Evolutionary conservation across 1,140 invertebrate genomes (phyloP).

Genomic region (Papilio machaon): DNA sequence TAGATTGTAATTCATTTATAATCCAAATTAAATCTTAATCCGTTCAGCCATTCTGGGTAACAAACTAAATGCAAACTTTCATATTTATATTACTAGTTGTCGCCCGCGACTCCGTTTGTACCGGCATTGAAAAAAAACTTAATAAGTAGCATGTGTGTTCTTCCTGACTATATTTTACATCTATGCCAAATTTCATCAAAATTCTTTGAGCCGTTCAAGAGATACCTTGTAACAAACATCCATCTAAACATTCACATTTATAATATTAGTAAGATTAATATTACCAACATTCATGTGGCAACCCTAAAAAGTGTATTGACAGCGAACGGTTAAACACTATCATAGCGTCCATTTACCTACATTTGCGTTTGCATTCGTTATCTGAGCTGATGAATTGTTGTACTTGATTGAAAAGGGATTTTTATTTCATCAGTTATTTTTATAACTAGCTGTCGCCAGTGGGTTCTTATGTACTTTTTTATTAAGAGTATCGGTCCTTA

Average conservation of each 20-base stretch:
- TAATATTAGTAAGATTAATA: neutral
- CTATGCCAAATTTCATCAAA: too few species aligned
- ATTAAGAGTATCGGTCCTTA: too few species aligned
- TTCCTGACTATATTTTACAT: too few species aligned
- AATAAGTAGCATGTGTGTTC: too few species aligned
- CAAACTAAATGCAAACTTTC: neutral
- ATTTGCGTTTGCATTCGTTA: conserved; percentile 40
- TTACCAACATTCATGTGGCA: neutral
- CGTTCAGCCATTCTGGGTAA: neutral
- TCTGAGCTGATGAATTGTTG: conserved; percentile 42
- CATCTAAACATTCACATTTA: neutral
- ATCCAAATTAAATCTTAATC: too few species aligned
- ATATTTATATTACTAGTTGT: neutral
- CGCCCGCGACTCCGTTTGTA: too few species aligned
- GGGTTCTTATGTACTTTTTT: too few species aligned
- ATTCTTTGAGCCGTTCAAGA: neutral
- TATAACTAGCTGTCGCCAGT: too few species aligned
- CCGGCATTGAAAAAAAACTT: too few species aligned
- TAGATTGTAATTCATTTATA: too few species aligned
- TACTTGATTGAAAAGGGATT: conserved; percentile 7
- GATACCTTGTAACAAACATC: neutral
- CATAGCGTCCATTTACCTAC: conserved; percentile 34
- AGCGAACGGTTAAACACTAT: conserved; percentile 20
- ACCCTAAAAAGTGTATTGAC: conserved; percentile 25
- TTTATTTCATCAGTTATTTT: too few species aligned